phyloP scores from a whole-genome alignment of 2,113 vertebrate species.

The Proterorhinus semilunaris region DNA sequence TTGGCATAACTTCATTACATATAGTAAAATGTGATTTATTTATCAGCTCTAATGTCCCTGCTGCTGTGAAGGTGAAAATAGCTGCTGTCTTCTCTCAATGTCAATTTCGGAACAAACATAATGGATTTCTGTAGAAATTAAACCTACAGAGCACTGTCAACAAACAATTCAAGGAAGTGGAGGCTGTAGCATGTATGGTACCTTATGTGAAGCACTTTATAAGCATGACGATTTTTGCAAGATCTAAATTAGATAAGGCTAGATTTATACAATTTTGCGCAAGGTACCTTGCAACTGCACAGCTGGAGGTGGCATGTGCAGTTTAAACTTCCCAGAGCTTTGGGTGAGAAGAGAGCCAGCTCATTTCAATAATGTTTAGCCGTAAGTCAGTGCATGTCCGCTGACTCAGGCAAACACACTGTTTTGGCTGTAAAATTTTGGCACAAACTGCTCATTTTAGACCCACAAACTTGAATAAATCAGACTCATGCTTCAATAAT shows the following conservation, averaged over 20 bases:
- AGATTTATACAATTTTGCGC: not conserved
- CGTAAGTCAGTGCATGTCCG: constrained; percentile 3
- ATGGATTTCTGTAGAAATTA: too few species aligned
- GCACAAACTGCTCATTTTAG: not conserved
- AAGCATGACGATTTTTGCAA: not conserved
- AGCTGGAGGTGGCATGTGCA: constrained; percentile 6
- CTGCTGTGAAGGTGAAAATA: too few species aligned
- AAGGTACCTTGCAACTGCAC: not conserved
- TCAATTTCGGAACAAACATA: too few species aligned
- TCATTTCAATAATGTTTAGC: constrained; percentile 10
- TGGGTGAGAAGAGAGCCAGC: not conserved
- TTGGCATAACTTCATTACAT: too few species aligned
- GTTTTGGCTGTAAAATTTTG: constrained; percentile 5
- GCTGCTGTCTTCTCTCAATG: too few species aligned
- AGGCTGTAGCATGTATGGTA: not conserved
- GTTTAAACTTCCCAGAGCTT: not conserved
- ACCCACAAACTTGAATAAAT: constrained; percentile 1
- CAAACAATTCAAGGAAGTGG: not conserved
- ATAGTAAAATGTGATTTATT: too few species aligned
- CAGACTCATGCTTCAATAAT: not conserved
- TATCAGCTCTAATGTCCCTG: too few species aligned
- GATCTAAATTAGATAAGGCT: not conserved
- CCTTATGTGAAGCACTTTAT: not conserved
- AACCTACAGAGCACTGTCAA: too few species aligned
- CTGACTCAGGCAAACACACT: constrained; percentile 8